Conservation (phyloP, 2,888 invertebrate genomes). For the Acanthacorydalis orientalis region DNA sequence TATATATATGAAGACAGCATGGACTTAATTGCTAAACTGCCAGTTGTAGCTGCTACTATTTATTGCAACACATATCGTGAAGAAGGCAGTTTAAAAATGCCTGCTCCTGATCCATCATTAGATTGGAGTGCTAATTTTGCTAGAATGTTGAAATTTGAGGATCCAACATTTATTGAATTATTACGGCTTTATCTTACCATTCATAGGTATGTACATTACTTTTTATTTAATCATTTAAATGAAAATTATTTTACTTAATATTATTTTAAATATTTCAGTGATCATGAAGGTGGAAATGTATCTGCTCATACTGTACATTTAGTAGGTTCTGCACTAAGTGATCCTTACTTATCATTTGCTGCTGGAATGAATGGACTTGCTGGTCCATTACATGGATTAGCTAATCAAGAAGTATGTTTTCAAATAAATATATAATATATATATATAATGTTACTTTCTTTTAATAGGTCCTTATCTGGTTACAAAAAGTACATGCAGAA, state of each 20-base stretch:
- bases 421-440: background rate
- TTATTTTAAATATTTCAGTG: slow-evolving; percentile 33
- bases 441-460: slow-evolving; percentile 7
- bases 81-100: slow-evolving; percentile 54
- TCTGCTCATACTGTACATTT: slow-evolving; percentile 89
- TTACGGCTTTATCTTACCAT: slow-evolving; percentile 88
- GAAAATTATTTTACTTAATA: background rate
- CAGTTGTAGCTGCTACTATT: slow-evolving; percentile 85
- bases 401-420: slow-evolving; percentile 65
- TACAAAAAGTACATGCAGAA: slow-evolving; percentile 74
- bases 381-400: slow-evolving; percentile 89
- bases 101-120: slow-evolving; percentile 72
- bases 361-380: slow-evolving; percentile 90
- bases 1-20: slow-evolving; percentile 82
- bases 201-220: slow-evolving; percentile 40
- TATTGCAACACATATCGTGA: slow-evolving; percentile 79
- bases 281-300: slow-evolving; percentile 94
- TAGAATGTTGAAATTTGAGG: slow-evolving; percentile 79
- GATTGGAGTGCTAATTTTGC: slow-evolving; percentile 92
- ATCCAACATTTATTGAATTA: slow-evolving; percentile 70
- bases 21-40: slow-evolving; percentile 88
- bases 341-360: slow-evolving; percentile 83
- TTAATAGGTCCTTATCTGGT: slow-evolving; percentile 74
- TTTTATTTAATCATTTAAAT: slow-evolving; percentile 7
- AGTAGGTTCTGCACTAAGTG: slow-evolving; percentile 85